Evolutionary conservation across 2,888 invertebrate species (phyloP), one percentile per base, ranked within the genome.

Genomic region (Periphyllus acericola): DNA sequence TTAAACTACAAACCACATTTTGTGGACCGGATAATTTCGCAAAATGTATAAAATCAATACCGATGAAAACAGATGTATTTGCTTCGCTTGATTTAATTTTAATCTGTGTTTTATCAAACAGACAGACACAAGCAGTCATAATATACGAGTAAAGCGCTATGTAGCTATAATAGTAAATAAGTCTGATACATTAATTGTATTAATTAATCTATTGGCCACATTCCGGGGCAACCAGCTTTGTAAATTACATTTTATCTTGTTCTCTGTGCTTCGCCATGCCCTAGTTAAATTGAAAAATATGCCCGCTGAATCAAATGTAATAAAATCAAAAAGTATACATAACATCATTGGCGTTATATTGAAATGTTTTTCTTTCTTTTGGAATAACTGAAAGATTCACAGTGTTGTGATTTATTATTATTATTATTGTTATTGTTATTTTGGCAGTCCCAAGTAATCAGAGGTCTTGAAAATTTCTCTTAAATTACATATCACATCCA

Each of bases 401-500:
- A 71, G n/a, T 34, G 34, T 55, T 80, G 4, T 46, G 34, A n/a
- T 83, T 83, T 83, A n/a, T n/a, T 29, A 29, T 34, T 5, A 14
- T 46, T 46, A 14, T 46, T 46, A 46, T 46, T 46, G 3, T 46
- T 32, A 46, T 74, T 83, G 36, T 60, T 75, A 60, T 83, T 83
- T 55, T 36, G 60, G 36, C 17, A 6, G 29, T 34, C 29, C 21
- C 29, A 29, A 75, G 29, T 29, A 75, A 83, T 83, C 60, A 60
- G 60, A 55, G 82, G 52, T 55, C 34, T 34, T n/a, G 14, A 21
- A 74, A 84, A 76, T 84, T 84, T 84, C 84, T 84, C 66, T 76
- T n/a, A 84, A 84, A 84, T 84, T 84, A 66, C 32, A 76, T 32
- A 84, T 75, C 60, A 19, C n/a, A 80, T 83, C 74, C 83, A 25